These are phyloP conservation scores for Phyto melanocephala DNA, from an alignment of 2,888 invertebrate genomes.

Conservation along the genomic window DNA sequence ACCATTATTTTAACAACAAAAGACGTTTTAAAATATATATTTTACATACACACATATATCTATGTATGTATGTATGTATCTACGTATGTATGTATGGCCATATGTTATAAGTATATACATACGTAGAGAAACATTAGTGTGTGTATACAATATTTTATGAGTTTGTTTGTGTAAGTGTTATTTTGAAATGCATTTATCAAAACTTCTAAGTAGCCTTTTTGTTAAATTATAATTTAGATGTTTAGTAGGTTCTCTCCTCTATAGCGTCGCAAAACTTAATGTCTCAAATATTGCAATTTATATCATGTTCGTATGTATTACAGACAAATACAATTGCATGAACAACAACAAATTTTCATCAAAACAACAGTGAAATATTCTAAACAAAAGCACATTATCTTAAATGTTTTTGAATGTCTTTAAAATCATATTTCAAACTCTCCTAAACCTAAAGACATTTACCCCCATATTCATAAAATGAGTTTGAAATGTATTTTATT, in stretches of 20 bases:
- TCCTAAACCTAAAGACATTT: not conserved
- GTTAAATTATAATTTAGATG: conserved; percentile 64
- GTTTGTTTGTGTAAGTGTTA: not conserved
- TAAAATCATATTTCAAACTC: too few species aligned
- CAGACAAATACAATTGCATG: not conserved
- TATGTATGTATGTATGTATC: not conserved
- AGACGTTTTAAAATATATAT: conserved; percentile 54
- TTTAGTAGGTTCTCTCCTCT: conserved; percentile 32
- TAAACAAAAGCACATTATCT: too few species aligned
- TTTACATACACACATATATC: not conserved
- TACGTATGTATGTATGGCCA: not conserved
- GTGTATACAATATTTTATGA: not conserved
- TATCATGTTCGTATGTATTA: not conserved
- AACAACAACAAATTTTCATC: not conserved
- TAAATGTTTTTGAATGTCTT: too few species aligned
- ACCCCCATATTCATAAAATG: not conserved
- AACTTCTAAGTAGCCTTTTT: conserved; percentile 55
- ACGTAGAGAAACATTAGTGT: not conserved
- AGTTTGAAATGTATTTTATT: too few species aligned
- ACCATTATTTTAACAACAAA: conserved; percentile 44
- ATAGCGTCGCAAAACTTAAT: conserved; percentile 24
- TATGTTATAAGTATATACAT: not conserved
- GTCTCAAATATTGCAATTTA: conserved; percentile 38
- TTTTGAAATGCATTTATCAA: conserved; percentile 48
- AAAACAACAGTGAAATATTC: conserved; percentile 7